These are phyloP conservation scores for Trachelus troglodyta DNA, from an alignment of 2,888 invertebrate genomes.

Conservation along the genomic window DNA sequence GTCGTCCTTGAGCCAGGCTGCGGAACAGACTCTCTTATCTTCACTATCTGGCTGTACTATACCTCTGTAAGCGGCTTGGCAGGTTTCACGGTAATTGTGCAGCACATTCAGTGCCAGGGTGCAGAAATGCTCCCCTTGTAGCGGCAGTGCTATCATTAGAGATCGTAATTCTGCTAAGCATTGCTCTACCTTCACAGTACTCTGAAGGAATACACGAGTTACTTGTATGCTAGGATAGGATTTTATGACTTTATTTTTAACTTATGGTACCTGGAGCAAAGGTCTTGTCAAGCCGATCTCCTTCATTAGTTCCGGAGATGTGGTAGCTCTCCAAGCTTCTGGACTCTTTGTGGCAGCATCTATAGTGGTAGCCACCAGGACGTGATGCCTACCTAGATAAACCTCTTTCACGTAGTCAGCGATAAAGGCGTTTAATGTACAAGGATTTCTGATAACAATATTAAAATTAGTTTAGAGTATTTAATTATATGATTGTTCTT, in stretches of 20 bases:
- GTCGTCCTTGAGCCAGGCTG: slow-evolving; percentile 93
- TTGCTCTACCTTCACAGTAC: slow-evolving; percentile 78
- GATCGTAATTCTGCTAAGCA: slow-evolving; percentile 75
- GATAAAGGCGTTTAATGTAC: slow-evolving; percentile 85
- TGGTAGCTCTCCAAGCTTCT: slow-evolving; percentile 83
- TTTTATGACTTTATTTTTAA: not conserved
- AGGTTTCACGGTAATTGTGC: slow-evolving; percentile 80
- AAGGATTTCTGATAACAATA: slow-evolving; percentile 70
- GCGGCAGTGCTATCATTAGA: slow-evolving; percentile 78
- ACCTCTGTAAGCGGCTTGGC: slow-evolving; percentile 78
- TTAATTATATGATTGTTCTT: not conserved
- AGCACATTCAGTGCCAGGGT: slow-evolving; percentile 78
- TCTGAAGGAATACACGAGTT: slow-evolving; percentile 67
- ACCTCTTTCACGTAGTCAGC: slow-evolving; percentile 88
- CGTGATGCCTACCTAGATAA: slow-evolving; percentile 83
- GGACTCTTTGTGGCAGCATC: slow-evolving; percentile 79
- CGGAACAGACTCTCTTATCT: slow-evolving; percentile 83
- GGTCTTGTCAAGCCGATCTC: slow-evolving; percentile 74
- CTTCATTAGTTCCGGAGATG: slow-evolving; percentile 76
- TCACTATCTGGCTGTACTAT: slow-evolving; percentile 84
- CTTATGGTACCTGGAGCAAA: slow-evolving; percentile 70
- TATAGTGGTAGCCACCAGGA: slow-evolving; percentile 73
- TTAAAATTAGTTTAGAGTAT: slow-evolving; percentile 1
- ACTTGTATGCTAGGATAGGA: not conserved
- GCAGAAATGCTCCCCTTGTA: slow-evolving; percentile 80